Percentiles rank a stretch among this genome's conserved stretches.
Conservation (phyloP, 2,888 invertebrate species). For the Chymomyza amoena region DNA sequence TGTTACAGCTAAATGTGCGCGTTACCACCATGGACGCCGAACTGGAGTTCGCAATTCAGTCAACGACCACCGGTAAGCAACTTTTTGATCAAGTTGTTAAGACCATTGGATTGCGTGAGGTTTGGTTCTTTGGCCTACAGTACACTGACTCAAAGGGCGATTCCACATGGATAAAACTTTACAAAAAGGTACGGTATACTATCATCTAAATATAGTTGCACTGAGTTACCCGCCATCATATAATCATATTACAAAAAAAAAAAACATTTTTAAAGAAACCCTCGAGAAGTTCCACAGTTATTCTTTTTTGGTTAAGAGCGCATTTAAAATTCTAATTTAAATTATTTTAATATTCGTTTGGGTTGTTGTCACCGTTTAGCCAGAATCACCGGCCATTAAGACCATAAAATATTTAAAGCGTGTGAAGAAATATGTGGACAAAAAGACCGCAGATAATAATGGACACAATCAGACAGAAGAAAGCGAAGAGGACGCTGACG, state of each 20-base stretch:
- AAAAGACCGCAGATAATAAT: slow-evolving; percentile 73
- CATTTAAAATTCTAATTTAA: background rate
- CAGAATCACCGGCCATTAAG: slow-evolving; percentile 77
- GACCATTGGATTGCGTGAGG: slow-evolving; percentile 98
- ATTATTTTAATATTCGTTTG: background rate
- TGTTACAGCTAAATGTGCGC: slow-evolving; percentile 96
- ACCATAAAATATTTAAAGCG: slow-evolving; percentile 78
- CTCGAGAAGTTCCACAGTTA: background rate
- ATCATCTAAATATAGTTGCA: background rate
- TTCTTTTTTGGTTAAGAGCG: background rate
- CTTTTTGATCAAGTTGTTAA: slow-evolving; percentile 99
- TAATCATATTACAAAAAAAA: background rate
- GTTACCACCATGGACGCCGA: slow-evolving; percentile 99
- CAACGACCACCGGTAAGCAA: slow-evolving; percentile 99
- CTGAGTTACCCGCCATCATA: background rate
- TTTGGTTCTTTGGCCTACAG: slow-evolving; percentile 99
- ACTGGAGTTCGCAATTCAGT: slow-evolving; percentile 99
- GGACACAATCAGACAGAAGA: slow-evolving; percentile 65
- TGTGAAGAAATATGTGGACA: slow-evolving; percentile 78
- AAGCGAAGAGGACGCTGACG: slow-evolving; percentile 82
- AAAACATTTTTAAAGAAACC: background rate
- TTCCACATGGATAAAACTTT: slow-evolving; percentile 98
- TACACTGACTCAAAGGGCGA: slow-evolving; percentile 99
- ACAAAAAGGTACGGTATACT: slow-evolving; percentile 92
- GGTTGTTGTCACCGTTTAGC: slow-evolving; percentile 52